Base-by-base conservation (phyloP, 2,888 invertebrate species). In the Erebia palarica region DNA sequence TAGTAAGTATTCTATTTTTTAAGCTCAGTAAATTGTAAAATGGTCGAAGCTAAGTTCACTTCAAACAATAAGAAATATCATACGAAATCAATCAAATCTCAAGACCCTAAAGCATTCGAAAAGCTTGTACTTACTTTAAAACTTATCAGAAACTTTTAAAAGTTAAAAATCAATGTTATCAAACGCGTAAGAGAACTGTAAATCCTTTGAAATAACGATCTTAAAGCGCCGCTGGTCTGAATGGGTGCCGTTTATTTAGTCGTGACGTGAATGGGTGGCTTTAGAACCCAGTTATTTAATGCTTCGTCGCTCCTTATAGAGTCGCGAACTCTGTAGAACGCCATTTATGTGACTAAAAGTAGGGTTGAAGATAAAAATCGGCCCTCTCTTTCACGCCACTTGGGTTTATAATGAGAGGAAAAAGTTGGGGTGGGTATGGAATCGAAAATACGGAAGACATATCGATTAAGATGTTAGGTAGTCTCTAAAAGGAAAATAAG, bases 241-340 rank as follows among this genome's bases (percentile, higher is more conserved):
- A 74, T 77, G 76, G 76, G 60, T 36, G 70, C 73, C 75, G 75
- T 76, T 77, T 77, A 77, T 77, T 78, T 76, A 74, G 82, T 81
- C 80, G 79, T 75, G 76, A 75, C 78, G 75, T 86, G 86, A 88
- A 87, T 87, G 75, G 84, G 76, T 77, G 77, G 80, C 82, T 82
- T 83, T 84, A 82, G 78, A 78, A 75, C 78, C 78, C 80, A 81
- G 87, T 90, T 89, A 90, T 91, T 90, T 90, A 89, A 89, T 87
- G 89, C 86, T 84, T 78, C 86, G 84, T 76, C 85, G 88, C 86
- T 85, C 81, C 82, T 82, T 82, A 89, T 89, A 86, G 88, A 87
- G 82, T 79, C 80, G 80, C 78, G 80, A 84, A 83, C 82, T 82
- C 78, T 80, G 78, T 75, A 82, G 81, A 80, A 83, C 80, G 84